Base-by-base conservation (phyloP, 2,797 vertebrate genomes). In the Lophotriccus pileatus region DNA sequence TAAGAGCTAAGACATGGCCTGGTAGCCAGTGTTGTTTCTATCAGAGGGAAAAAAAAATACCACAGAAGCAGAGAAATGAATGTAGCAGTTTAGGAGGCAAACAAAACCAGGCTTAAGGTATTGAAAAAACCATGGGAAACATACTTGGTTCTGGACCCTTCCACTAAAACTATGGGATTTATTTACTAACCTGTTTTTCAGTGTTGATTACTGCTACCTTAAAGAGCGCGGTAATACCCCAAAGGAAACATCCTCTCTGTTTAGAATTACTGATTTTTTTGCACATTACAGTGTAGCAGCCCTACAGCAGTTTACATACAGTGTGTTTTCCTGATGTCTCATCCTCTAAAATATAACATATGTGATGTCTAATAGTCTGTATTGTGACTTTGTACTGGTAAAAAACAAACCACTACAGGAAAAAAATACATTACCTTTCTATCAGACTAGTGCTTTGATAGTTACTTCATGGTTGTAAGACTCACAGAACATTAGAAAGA, bases 381-480 rank as follows among this genome's bases (percentile, higher is more conserved):
- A 37, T 67, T 73, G 27, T 79, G 80, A 75, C n/a, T 86, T 81
- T 53, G n/a, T n/a, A 68, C n/a, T 73, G 37, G 41, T 64, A 90
- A 93, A 95, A 72, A 94, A 46, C 60, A 88, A 94, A 62, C 43
- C 8, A 91, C 62, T 44, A 73, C 43, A 88, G 21, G 17, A 37
- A 92, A 89, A 81, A 82, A 89, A 77, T 17, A 44, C n/a, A 91
- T 90, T 93, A 72, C 27, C 36, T 81, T 90, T 84, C 85, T 93
- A 77, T 66, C 91, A 91, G 80, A 46, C 49, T 80, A 90, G 47
- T 76, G 34, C 59, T 68, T 74, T 76, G 46, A 90, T n/a, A 88
- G 80, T 32, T 62, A 76, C 23, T 73, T 69, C 41, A 56, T 67
- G 41, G 63, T 46, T 79, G 9, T 66, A 82, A 90, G 37, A 55